Evolutionary conservation across 1,140 invertebrate genomes (phyloP).

Genomic region (Amyelois transitella): DNA sequence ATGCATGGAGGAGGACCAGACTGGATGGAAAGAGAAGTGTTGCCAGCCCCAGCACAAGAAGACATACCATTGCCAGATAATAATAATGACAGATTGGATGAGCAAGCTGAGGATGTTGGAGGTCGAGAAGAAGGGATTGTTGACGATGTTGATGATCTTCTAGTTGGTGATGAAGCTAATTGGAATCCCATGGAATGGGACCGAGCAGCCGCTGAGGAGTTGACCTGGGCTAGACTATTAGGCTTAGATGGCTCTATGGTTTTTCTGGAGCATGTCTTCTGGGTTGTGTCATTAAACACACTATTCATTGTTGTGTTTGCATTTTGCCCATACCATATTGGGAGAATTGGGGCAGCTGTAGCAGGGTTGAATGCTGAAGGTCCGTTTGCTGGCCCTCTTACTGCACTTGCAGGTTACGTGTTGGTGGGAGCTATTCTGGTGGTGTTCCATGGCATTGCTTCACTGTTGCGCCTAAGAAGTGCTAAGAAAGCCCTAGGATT

Average conservation of each 20-base stretch:
- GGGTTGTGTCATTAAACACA: slow-evolving; percentile 98
- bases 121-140: slow-evolving; percentile 52
- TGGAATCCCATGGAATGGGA: slow-evolving; percentile 99
- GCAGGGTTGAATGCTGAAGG: slow-evolving; percentile 83
- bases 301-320: slow-evolving; percentile 96
- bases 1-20: slow-evolving; percentile 97
- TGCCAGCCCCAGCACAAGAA: slow-evolving; percentile 52
- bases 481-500: slow-evolving; percentile 92
- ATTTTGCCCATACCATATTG: slow-evolving; percentile 97
- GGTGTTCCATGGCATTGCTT: slow-evolving; percentile 86
- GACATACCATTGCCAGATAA: slow-evolving; percentile 54
- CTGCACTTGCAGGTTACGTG: slow-evolving; percentile 94
- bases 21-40: slow-evolving; percentile 88
- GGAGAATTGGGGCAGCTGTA: slow-evolving; percentile 85
- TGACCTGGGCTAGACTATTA: slow-evolving; percentile 97
- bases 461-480: slow-evolving; percentile 84
- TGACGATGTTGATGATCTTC: slow-evolving; percentile 69
- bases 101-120: slow-evolving; percentile 45
- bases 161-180: slow-evolving; percentile 90
- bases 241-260: slow-evolving; percentile 97
- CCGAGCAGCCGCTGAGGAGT: slow-evolving; percentile 95
- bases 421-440: slow-evolving; percentile 90
- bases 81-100: slow-evolving; percentile 60
- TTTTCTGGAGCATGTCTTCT: slow-evolving; percentile 99
- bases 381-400: slow-evolving; percentile 95